Evolutionary conservation across 2,888 invertebrate species (phyloP).

Genomic region (Sisyra nigra): DNA sequence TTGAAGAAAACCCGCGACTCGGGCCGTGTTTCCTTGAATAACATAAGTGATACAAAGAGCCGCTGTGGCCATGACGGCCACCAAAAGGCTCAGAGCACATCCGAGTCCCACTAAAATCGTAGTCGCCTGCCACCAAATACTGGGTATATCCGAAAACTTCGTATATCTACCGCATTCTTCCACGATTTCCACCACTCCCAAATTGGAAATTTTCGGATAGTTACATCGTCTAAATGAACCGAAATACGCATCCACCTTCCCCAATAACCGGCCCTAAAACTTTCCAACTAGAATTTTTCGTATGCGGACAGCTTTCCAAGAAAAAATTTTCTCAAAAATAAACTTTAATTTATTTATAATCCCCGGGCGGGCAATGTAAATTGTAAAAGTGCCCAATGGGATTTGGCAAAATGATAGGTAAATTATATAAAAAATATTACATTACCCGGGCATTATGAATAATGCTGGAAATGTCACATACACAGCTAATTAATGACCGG

Average conservation of each 20-base stretch:
- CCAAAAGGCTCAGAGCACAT: slow-evolving; percentile 1
- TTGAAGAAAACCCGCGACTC: neutral
- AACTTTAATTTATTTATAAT: no score
- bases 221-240: slow-evolving; percentile 3
- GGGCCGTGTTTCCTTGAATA: neutral
- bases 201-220: neutral
- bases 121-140: slow-evolving; percentile 3
- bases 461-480: no score
- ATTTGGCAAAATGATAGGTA: no score
- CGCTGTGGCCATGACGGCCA: neutral
- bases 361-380: no score
- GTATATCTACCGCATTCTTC: slow-evolving; percentile 2
- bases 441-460: no score
- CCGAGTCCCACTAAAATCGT: slow-evolving; percentile 1
- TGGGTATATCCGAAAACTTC: slow-evolving; percentile 3
- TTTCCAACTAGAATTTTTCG: neutral
- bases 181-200: slow-evolving; percentile 1
- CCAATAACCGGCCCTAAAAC: slow-evolving; percentile 2
- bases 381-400: no score
- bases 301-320: neutral
- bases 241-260: slow-evolving; percentile 1
- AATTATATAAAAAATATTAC: no score
- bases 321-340: neutral
- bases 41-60: slow-evolving; percentile 1
- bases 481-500: no score